Evolutionary conservation across 2,797 vertebrate genomes (phyloP).

Genomic region (Heteromormyrus szaboi): DNA sequence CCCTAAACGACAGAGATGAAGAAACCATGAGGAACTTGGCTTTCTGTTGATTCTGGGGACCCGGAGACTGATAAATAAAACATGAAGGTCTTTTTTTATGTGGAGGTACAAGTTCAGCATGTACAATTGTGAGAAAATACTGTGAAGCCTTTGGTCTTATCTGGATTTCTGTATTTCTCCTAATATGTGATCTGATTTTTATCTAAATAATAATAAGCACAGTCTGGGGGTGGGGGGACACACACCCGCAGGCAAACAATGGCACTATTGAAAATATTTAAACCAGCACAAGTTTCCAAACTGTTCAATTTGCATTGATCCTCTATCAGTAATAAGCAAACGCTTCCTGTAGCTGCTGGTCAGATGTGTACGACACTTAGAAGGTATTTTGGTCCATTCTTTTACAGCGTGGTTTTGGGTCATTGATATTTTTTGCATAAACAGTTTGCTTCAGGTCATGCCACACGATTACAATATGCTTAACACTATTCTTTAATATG

Average conservation of each 20-base stretch:
- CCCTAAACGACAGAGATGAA: background rate
- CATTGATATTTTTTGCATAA: background rate
- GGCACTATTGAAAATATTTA: background rate
- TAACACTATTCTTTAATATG: background rate
- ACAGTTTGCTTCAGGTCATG: background rate
- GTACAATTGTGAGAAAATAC: background rate
- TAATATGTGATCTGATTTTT: background rate
- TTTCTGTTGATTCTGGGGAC: background rate
- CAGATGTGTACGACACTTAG: background rate
- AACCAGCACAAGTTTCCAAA: background rate
- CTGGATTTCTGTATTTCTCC: background rate
- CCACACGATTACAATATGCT: background rate
- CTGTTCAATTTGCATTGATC: background rate
- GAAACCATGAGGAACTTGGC: background rate
- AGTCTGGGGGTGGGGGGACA: background rate
- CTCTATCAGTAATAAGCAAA: background rate
- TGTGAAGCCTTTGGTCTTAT: background rate
- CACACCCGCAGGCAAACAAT: background rate
- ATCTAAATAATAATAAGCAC: background rate
- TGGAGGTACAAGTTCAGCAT: background rate
- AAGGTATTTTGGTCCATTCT: background rate
- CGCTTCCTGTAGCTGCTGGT: background rate
- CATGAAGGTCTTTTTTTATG: background rate
- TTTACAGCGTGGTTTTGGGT: background rate
- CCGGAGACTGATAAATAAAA: background rate